phyloP scores from a whole-genome alignment of 2,113 vertebrate species.

The Aegotheles bennettii region DNA sequence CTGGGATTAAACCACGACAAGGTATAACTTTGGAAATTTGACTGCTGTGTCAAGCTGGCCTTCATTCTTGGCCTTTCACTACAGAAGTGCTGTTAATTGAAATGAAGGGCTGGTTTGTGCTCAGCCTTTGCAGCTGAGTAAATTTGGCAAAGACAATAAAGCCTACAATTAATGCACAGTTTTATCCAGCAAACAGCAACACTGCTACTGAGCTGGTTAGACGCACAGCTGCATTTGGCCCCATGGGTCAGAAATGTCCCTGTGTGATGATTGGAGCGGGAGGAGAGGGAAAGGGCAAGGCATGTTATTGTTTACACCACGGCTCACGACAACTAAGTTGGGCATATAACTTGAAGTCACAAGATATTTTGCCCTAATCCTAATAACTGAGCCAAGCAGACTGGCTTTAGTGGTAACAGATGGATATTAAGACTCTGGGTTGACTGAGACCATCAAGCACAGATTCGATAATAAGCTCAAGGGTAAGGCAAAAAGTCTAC shows the following conservation, averaged over 20 bases:
- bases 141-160: background rate
- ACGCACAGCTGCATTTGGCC: background rate
- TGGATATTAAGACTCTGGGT: constrained; percentile 38
- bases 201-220: background rate
- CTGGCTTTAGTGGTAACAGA: constrained; percentile 7
- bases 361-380: constrained; percentile 46
- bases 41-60: background rate
- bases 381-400: constrained; percentile 25
- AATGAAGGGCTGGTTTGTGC: background rate
- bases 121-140: background rate
- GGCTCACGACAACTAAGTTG: background rate
- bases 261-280: background rate
- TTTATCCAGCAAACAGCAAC: background rate
- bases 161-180: background rate
- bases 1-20: background rate
- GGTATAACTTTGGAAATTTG: background rate
- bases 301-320: background rate
- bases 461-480: constrained; percentile 49
- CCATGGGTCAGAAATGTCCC: background rate
- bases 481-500: background rate
- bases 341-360: constrained; percentile 20
- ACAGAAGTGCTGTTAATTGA: background rate
- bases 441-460: background rate
- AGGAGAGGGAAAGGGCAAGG: background rate
- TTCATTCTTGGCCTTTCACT: background rate